Percentiles rank a stretch among this genome's conserved stretches.
phyloP scores from a whole-genome alignment of 2,113 vertebrate genomes.

The Pseudorectes ferrugineus region DNA sequence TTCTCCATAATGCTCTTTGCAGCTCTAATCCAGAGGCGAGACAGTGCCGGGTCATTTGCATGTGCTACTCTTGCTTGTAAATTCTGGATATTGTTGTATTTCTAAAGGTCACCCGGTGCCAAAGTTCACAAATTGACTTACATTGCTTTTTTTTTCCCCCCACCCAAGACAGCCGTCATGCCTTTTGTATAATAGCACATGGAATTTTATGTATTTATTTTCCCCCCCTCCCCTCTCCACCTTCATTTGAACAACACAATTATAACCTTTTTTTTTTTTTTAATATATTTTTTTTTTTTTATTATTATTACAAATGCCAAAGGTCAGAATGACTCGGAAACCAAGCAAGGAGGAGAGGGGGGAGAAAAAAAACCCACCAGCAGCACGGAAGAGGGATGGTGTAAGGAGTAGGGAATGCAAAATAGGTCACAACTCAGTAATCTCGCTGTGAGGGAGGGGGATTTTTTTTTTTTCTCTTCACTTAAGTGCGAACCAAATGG shows the following conservation, averaged over 20 bases:
- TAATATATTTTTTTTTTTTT: neutral
- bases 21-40: conserved; percentile 69
- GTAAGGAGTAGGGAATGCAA: conserved; percentile 42
- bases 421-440: conserved; percentile 71
- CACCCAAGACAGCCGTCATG: conserved; percentile 75
- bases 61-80: conserved; percentile 80
- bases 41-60: conserved; percentile 81
- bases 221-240: neutral
- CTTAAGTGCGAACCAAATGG: conserved; percentile 77
- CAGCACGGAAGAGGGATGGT: neutral
- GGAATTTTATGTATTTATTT: conserved; percentile 63
- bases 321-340: conserved; percentile 71
- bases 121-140: conserved; percentile 98
- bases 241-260: conserved; percentile 79
- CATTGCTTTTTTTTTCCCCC: conserved; percentile 22
- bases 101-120: conserved; percentile 93
- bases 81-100: conserved; percentile 83
- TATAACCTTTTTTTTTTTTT: conserved; percentile 56
- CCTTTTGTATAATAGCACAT: conserved; percentile 80
- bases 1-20: conserved; percentile 73
- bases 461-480: conserved; percentile 48
- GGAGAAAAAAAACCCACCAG: neutral
- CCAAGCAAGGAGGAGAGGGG: neutral
- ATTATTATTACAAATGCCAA: conserved; percentile 66
- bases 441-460: conserved; percentile 11